A percentile compares a stretch with the other conserved stretches of the same genome.
Evolutionary conservation across 2,888 invertebrate species (phyloP).

Genomic region (Lomographa bimaculata): DNA sequence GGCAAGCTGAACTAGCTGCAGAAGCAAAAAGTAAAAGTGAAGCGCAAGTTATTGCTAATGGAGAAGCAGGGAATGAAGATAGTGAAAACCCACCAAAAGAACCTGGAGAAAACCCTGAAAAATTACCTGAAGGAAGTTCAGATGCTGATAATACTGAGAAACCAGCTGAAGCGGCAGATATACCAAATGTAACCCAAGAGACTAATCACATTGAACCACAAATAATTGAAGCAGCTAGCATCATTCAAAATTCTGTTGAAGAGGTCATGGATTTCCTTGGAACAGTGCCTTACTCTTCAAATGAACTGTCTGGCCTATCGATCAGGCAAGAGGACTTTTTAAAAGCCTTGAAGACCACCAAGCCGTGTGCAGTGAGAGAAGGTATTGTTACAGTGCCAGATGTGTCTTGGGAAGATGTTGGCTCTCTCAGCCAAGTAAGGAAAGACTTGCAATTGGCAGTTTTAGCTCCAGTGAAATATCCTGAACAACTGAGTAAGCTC

Average conservation of each 20-base stretch:
- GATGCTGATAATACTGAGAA: conserved; percentile 40
- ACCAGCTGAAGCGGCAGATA: conserved; percentile 37
- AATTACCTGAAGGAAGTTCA: conserved; percentile 34
- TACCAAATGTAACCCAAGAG: conserved; percentile 33
- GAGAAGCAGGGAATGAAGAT: conserved; percentile 60
- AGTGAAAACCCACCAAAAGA: conserved; percentile 25
- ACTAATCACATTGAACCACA: conserved; percentile 34
- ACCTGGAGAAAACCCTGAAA: conserved; percentile 43
- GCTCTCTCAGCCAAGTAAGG: conserved; percentile 93
- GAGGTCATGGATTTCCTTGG: conserved; percentile 87
- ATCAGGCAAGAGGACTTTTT: conserved; percentile 91
- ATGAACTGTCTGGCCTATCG: conserved; percentile 85
- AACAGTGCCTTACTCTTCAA: conserved; percentile 84
- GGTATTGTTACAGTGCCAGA: conserved; percentile 99
- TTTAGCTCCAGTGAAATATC: conserved; percentile 95
- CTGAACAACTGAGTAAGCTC: conserved; percentile 89
- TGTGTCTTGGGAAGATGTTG: conserved; percentile 98
- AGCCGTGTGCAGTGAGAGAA: conserved; percentile 97
- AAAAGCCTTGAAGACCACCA: conserved; percentile 90
- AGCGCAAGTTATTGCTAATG: conserved; percentile 60
- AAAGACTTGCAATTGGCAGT: conserved; percentile 96
- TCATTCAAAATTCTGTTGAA: conserved; percentile 51
- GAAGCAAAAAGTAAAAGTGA: conserved; percentile 41
- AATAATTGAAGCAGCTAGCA: conserved; percentile 31
- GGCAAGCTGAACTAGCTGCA: conserved; percentile 29